Evolutionary conservation across 2,888 invertebrate species (phyloP).

Genomic region (Auanema sp.): DNA sequence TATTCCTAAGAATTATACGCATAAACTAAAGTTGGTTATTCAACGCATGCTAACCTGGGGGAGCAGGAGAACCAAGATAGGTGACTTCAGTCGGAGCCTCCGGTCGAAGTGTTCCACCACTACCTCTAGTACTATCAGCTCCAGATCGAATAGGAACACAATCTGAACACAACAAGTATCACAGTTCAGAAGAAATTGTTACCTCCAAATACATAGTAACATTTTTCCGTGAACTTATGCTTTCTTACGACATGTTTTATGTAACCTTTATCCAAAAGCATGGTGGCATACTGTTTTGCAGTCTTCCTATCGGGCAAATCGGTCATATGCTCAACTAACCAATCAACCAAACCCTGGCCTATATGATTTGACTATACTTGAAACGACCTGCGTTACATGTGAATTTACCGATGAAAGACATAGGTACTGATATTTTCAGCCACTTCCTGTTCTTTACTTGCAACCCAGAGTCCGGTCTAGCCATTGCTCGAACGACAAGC

Average conservation of each 20-base stretch:
- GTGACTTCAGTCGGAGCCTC: slow-evolving; percentile 46
- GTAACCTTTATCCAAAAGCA: slow-evolving; percentile 48
- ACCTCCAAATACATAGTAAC: slow-evolving; percentile 55
- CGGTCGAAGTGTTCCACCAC: slow-evolving; percentile 26
- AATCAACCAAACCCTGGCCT: slow-evolving; percentile 57
- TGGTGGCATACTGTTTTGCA: slow-evolving; percentile 40
- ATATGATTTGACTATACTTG: slow-evolving; percentile 19
- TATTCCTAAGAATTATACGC: slow-evolving; percentile 14
- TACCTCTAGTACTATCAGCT: slow-evolving; percentile 28
- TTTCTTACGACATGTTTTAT: slow-evolving; percentile 61
- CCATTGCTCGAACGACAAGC: slow-evolving; percentile 84
- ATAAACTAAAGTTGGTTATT: not conserved
- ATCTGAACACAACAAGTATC: slow-evolving; percentile 20
- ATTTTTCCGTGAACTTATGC: slow-evolving; percentile 59
- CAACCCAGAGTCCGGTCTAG: slow-evolving; percentile 89
- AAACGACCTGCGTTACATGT: not conserved
- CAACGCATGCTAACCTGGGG: slow-evolving; percentile 13
- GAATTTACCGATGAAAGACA: slow-evolving; percentile 85
- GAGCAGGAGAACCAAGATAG: slow-evolving; percentile 43
- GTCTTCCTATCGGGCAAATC: slow-evolving; percentile 52
- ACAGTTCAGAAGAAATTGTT: not conserved
- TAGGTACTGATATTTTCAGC: slow-evolving; percentile 97
- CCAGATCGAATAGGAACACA: slow-evolving; percentile 20
- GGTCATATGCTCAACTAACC: slow-evolving; percentile 55
- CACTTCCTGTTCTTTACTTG: slow-evolving; percentile 97